Evolutionary conservation across 2,797 vertebrate species (phyloP).

Genomic region (Siniperca obscura): DNA sequence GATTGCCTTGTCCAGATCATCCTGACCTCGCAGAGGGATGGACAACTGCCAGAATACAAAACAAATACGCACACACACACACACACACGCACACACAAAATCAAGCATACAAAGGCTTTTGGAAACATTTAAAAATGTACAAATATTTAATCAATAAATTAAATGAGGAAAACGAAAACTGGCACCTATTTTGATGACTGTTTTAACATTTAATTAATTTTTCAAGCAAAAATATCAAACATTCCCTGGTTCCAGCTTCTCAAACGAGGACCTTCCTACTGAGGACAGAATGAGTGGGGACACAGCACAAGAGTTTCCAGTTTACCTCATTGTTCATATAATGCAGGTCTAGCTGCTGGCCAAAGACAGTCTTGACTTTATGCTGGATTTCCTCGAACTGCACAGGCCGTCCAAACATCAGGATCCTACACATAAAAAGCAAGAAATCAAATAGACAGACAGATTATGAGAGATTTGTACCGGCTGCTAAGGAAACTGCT

Average conservation of each 20-base stretch:
- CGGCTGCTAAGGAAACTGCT: slow-evolving; percentile 33
- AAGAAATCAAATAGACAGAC: slow-evolving; percentile 35
- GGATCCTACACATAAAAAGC: slow-evolving; percentile 85
- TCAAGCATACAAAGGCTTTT: neutral
- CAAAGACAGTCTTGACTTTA: slow-evolving; percentile 94
- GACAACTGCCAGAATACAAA: slow-evolving; percentile 85
- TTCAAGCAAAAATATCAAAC: neutral
- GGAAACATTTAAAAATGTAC: neutral
- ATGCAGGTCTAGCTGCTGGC: slow-evolving; percentile 93
- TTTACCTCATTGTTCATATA: slow-evolving; percentile 98
- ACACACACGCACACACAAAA: neutral
- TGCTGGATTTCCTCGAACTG: slow-evolving; percentile 94
- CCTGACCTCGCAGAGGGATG: slow-evolving; percentile 93
- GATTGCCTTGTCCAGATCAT: slow-evolving; percentile 96
- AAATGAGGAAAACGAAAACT: neutral
- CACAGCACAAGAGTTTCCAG: neutral
- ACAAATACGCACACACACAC: slow-evolving; percentile 30
- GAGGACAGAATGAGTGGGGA: neutral
- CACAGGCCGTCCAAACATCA: slow-evolving; percentile 94
- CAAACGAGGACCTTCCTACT: neutral
- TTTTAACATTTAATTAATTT: neutral
- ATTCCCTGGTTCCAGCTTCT: neutral
- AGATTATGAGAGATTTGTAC: slow-evolving; percentile 45
- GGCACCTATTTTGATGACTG: neutral
- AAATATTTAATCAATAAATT: neutral